Conservation (phyloP, 2,797 vertebrate genomes). For the Sebastes trivittatus region DNA sequence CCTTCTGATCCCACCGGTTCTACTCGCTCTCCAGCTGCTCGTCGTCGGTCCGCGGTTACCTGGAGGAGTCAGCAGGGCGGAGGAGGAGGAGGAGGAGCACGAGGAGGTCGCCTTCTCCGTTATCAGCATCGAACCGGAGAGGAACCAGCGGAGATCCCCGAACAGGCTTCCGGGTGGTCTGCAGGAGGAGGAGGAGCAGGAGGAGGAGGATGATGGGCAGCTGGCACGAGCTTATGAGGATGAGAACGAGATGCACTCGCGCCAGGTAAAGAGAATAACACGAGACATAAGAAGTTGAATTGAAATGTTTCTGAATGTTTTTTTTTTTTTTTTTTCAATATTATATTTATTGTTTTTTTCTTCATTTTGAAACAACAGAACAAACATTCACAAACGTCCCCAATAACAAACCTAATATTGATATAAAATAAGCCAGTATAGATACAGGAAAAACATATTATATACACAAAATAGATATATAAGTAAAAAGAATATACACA, state of each 20-base stretch:
- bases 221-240: constrained; percentile 60
- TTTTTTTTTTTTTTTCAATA: no score
- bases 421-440: no score
- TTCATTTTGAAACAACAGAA: no score
- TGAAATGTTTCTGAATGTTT: background rate
- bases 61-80: background rate
- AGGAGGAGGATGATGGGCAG: constrained; percentile 13
- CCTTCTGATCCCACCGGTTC: constrained; percentile 52
- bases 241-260: constrained; percentile 70
- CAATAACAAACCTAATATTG: no score
- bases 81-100: background rate
- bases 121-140: constrained; percentile 74
- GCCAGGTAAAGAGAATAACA: constrained; percentile 51
- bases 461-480: no score
- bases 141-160: constrained; percentile 5
- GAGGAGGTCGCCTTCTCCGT: constrained; percentile 66
- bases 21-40: constrained; percentile 71
- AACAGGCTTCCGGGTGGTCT: constrained; percentile 12
- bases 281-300: background rate
- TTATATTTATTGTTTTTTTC: no score
- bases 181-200: constrained; percentile 26
- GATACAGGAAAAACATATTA: no score
- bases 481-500: no score
- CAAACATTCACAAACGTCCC: no score
- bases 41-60: constrained; percentile 59